phyloP scores from a whole-genome alignment of 2,888 invertebrate species.

The Andrena bicolor region DNA sequence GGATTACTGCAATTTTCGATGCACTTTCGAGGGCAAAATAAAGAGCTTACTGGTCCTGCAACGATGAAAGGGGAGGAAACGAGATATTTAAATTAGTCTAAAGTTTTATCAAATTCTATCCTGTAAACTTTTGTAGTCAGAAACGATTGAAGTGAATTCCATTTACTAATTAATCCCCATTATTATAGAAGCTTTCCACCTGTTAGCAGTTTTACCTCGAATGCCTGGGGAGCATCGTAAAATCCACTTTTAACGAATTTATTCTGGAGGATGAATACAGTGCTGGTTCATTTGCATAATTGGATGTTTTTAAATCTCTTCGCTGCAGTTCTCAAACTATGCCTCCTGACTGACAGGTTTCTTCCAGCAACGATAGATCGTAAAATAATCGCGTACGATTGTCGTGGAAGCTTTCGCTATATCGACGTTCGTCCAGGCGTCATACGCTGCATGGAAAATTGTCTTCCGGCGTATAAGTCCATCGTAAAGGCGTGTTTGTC shows the following conservation, averaged over 20 bases:
- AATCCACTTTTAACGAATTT: background rate
- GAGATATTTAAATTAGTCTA: slow-evolving; percentile 6
- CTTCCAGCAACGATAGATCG: background rate
- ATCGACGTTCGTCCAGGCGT: slow-evolving; percentile 14
- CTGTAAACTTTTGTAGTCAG: background rate
- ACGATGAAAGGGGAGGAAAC: background rate
- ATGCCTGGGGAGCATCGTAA: background rate
- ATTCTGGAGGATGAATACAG: background rate
- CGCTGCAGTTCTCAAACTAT: too few species aligned
- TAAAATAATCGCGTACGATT: background rate
- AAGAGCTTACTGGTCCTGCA: background rate
- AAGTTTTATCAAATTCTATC: slow-evolving; percentile 17
- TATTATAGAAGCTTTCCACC: background rate
- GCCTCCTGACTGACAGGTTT: background rate
- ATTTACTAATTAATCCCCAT: background rate
- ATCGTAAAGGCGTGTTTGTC: slow-evolving; percentile 18
- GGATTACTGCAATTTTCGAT: slow-evolving; percentile 1
- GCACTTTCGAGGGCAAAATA: background rate
- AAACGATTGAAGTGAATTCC: slow-evolving; percentile 14
- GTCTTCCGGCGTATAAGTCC: slow-evolving; percentile 20
- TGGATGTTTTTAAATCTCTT: too few species aligned
- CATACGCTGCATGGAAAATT: slow-evolving; percentile 16
- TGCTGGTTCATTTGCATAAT: background rate
- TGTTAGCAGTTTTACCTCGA: background rate
- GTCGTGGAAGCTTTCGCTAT: background rate